These are phyloP conservation scores for Aproaerema taeniolella DNA, from an alignment of 2,888 invertebrate species.

Conservation along the genomic window DNA sequence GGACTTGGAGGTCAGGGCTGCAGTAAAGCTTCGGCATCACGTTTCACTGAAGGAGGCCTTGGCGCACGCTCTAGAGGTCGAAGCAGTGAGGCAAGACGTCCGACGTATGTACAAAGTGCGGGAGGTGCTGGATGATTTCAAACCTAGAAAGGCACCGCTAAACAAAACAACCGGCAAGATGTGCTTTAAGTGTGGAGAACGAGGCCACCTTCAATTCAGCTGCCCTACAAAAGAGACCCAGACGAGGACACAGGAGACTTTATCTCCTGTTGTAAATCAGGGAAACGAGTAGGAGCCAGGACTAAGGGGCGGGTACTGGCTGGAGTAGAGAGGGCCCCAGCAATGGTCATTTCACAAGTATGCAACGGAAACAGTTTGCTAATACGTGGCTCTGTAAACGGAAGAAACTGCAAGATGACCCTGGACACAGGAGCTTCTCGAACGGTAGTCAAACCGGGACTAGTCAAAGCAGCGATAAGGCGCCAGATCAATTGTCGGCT, in stretches of 20 bases:
- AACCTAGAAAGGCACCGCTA: neutral
- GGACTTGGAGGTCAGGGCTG: neutral
- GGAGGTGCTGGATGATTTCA: neutral
- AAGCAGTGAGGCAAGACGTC: neutral
- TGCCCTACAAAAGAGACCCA: neutral
- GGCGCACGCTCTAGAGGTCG: neutral
- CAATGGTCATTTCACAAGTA: neutral
- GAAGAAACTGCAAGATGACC: neutral
- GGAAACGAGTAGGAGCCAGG: neutral
- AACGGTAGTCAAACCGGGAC: neutral
- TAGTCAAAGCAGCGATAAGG: neutral
- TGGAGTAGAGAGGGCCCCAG: neutral
- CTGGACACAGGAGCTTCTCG: neutral
- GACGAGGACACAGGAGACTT: neutral
- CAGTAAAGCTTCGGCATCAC: neutral
- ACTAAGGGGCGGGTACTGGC: neutral
- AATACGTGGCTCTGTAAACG: neutral
- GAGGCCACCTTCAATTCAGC: neutral
- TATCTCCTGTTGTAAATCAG: neutral
- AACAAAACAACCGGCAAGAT: neutral
- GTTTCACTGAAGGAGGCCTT: neutral
- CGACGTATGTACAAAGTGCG: neutral
- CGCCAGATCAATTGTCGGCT: neutral
- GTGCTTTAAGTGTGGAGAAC: neutral
- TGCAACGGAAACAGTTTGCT: neutral